Evolutionary conservation across 2,113 vertebrate species (phyloP).

Genomic region (Haliaeetus leucogaster): DNA sequence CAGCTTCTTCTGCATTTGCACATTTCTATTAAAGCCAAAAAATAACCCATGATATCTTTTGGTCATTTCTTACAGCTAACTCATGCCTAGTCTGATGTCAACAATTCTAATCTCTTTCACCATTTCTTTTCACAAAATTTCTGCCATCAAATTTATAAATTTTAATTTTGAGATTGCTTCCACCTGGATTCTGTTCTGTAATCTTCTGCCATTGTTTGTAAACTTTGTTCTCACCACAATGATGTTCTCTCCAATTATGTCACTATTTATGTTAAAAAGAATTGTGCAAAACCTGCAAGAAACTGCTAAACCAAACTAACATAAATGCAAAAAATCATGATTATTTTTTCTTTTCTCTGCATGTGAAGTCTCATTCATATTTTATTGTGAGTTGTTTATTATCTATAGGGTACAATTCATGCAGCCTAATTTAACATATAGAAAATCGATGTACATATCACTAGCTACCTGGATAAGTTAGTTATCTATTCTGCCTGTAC

Average conservation of each 20-base stretch:
- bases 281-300: not conserved
- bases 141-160: not conserved
- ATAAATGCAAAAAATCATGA: not conserved
- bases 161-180: not conserved
- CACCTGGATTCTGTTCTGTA: not conserved
- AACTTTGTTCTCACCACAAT: not conserved
- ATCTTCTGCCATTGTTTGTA: not conserved
- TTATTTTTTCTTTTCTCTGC: not conserved
- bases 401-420: not conserved
- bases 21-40: not conserved
- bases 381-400: not conserved
- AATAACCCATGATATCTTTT: not conserved
- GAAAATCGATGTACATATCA: not conserved
- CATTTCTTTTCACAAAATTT: not conserved
- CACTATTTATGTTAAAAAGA: not conserved
- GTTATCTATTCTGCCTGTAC: not conserved
- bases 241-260: not conserved
- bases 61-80: not conserved
- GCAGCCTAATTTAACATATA: not conserved
- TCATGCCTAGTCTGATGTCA: not conserved
- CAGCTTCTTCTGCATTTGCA: not conserved
- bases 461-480: not conserved
- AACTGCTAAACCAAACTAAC: not conserved
- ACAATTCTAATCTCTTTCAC: not conserved
- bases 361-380: not conserved